These are phyloP conservation scores for Parazoanthus darwini DNA, from an alignment of 92 coral and sea anemone genomes.

Conservation along the genomic window DNA sequence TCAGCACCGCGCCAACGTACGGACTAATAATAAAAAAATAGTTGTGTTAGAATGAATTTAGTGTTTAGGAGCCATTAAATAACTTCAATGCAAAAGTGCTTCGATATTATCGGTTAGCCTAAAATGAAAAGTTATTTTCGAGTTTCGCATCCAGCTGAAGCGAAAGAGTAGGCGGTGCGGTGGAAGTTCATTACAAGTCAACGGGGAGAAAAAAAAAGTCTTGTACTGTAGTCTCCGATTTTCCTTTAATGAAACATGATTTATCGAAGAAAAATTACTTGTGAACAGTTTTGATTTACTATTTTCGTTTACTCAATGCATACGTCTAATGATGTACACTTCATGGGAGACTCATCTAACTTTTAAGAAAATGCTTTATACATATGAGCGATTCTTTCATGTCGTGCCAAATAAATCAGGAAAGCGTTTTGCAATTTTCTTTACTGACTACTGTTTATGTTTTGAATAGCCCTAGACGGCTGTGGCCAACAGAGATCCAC, in stretches of 20 bases:
- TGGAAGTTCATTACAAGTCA: not conserved
- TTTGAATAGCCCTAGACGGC: not conserved
- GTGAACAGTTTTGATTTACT: not conserved
- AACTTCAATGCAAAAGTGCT: not conserved
- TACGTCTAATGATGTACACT: not conserved
- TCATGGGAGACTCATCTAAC: not conserved
- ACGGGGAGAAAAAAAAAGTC: no score
- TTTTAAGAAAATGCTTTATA: no score
- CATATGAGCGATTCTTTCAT: no score
- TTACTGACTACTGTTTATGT: not conserved
- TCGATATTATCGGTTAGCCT: not conserved
- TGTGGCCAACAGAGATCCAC: constrained; percentile 6
- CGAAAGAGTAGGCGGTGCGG: not conserved
- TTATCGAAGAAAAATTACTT: not conserved
- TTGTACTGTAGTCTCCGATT: not conserved
- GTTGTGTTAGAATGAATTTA: not conserved
- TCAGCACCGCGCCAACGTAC: no score
- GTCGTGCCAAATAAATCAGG: no score
- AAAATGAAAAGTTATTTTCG: not conserved
- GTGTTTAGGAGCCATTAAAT: not conserved
- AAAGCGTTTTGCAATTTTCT: not conserved
- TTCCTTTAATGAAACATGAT: not conserved
- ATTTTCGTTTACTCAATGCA: not conserved
- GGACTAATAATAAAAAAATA: not conserved
- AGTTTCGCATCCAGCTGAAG: not conserved